Evolutionary conservation across 1,140 invertebrate genomes (phyloP), one percentile per base, ranked within the genome.

Genomic region (Ips nitidus): DNA sequence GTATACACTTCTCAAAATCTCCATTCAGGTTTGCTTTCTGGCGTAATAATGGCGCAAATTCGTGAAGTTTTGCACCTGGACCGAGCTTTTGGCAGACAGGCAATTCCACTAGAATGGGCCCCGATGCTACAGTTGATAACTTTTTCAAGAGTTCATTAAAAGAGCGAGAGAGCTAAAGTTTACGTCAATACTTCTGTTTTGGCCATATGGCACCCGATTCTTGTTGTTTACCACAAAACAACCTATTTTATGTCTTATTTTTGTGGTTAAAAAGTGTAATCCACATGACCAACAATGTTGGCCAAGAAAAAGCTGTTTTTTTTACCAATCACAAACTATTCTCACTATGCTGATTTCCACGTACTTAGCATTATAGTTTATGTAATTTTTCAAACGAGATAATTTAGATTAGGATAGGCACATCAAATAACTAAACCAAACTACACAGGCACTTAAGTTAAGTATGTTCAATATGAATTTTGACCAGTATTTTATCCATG

Each of bases 111-210:
- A 42, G 65, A 71, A 71, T 69, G 69, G 69, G 45, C 66, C 69
- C 69, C 69, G 56, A 42, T 59, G 63, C 69, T 71, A 69, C 41
- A 41, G 69, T 71, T 75, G 61, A 75, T 72, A 72, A 75, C 67
- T 75, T 72, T 73, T 75, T 69, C 70, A 70, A 47, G 41, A 74
- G 66, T 75, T 75, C 69, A 73, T 75, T 74, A 74, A 74, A 74
- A 75, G 70, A 58, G 60, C 47, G 66, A 50, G 45, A 50, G 45
- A 50, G 36, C 5, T 22, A 52, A 59, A 71, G 66, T 63, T 60
- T 41, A 52, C 56, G 64, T 72, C 58, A 62, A 61, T 68, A 61
- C 66, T 68, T 68, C 60, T 68, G 59, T 68, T 68, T 61, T 45
- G 40, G 71, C 50, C 61, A 69, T 57, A 72, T 69, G 71, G 66